Evolutionary conservation across 2,797 vertebrate species (phyloP), one percentile per base, ranked within the genome.

Genomic region (Remorina albescens): DNA sequence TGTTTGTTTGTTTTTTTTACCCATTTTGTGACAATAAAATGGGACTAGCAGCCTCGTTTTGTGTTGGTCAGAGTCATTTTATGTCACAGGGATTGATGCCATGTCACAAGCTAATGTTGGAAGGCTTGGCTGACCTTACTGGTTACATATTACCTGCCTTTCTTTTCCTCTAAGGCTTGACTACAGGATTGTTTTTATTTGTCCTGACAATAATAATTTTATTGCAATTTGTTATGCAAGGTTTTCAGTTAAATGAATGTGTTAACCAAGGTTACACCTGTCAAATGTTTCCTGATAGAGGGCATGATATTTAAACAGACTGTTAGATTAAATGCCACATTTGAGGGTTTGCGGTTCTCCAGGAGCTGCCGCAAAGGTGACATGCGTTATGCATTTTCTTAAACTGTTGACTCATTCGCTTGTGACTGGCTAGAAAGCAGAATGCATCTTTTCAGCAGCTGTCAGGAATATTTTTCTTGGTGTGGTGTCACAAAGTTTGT

Each of bases 401-500:
- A 49, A 69, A 58, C 77, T 66, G 68, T 71, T 18, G 37, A 58
- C 67, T 73, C 4, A 9, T 69, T 80, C 3, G 60, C 74, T 57
- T 67, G 60, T 41, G 74, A 78, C 63, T 42, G 63, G 65, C 51
- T 69, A 46, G 66, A 74, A 74, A 82, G 69, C 75, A 68, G 50
- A 72, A 54, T 28, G 62, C 74, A 61, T 71, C 67, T 65, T 84
- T 75, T 53, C 53, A 67, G 59, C 59, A 49, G 69, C 67, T 80
- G 71, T 77, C 44, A 71, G 71, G 61, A 71, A 69, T 55, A 67
- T 71, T 71, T 77, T 28, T 68, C 60, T 73, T 67, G 72, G 54
- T 80, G 41, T 83, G 59, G 54, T 69, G 82, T 86, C 74, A 60
- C 34, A 34, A 79, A 81, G 75, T 64, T 78, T 80, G 68, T 74